Evolutionary conservation across 2,888 invertebrate genomes (phyloP), one percentile per base, ranked within the genome.

Genomic region (Arctia plantaginis): DNA sequence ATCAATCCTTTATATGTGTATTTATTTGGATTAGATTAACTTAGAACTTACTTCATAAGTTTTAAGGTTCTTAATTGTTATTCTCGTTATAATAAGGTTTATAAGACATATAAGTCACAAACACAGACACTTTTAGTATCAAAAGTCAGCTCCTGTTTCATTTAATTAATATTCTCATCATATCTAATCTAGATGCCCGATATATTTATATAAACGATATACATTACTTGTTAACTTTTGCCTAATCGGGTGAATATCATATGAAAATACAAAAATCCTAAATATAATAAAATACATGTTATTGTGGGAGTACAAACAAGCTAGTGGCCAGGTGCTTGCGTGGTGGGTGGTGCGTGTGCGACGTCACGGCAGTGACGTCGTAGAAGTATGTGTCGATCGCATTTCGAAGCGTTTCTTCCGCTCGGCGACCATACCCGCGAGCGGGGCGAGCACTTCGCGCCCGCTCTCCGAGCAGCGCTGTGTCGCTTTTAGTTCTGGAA

Each of bases 371-470:
- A 39, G 66, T 74, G 71, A 71, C 74, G 74, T 66, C n/a, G 55
- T 35, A 68, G 69, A 67, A 35, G 69, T 67, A 44, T 66, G 71
- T 67, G 67, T 33, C 77, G 80, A 77, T 83, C 80, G 88, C 71
- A 96, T 93, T 92, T 97, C 97, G 94, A 97, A 97, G 90, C 96
- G 96, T 93, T 97, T 97, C 93, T 97, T 97, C 90, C 97, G 96
- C 93, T 97, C 97, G 88, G 97, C 97, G 94, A 97, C 97, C 96
- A 97, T 96, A 92, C 97, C 97, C 92, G 96, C 96, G 88, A 96
- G 96, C 90, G 97, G 96, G 90, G 94, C 94, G 92, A 94, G 91
- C 88, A 96, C 93, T 82, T 87, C 85, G 80, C 91, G 91, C 71
- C 90, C 88, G 85, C 93, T 91, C 82, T 91, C 92, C 83, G 94